Base-by-base conservation (phyloP, 2,797 vertebrate species). In the Arrhamphus sclerolepis region DNA sequence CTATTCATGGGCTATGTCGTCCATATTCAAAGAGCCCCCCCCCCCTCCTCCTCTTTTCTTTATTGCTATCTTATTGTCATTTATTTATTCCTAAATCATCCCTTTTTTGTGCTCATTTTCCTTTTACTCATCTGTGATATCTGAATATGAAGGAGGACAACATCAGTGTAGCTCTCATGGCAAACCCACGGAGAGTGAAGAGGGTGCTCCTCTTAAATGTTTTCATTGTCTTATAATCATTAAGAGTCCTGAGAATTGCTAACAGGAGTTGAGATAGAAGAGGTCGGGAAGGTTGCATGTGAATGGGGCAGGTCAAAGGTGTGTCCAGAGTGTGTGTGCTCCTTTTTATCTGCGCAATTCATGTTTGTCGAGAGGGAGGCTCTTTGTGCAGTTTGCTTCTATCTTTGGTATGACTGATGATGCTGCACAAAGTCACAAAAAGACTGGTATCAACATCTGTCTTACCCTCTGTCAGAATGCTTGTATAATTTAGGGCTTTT, bases 211-310 rank as follows among this genome's bases (percentile, higher is more conserved):
- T 82, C 80, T 83, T 79, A 83, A 86, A 89, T 72, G 79, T 82
- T 88, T 89, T 86, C 84, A 87, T 90, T 89, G 88, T 89, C 81
- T 89, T 90, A 83, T 89, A 92, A 91, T 92, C 90, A 91, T 91
- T 91, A 73, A 87, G 79, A 75, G 86, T 88, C 88, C 84, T 70
- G 69, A 85, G 85, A 87, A 81, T 82, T 51, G 77, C 67, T 78
- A 86, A 84, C 72, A 64, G 62, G 65, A 79, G 65, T 68, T 54
- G 71, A 73, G 78, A 72, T 39, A 66, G 52, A 50, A 62, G 19
- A 11, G 29, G 51, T 24, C 24, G 29, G 60, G 68, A 56, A 66
- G 43, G 28, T 66, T 63, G 63, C 54, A 59, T 56, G 70, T 53
- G 39, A 39, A 42, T 47, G 52, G 44, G 46, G 24, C 53, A 46